phyloP scores from a whole-genome alignment of 2,888 invertebrate species.

The Plebejus anna region DNA sequence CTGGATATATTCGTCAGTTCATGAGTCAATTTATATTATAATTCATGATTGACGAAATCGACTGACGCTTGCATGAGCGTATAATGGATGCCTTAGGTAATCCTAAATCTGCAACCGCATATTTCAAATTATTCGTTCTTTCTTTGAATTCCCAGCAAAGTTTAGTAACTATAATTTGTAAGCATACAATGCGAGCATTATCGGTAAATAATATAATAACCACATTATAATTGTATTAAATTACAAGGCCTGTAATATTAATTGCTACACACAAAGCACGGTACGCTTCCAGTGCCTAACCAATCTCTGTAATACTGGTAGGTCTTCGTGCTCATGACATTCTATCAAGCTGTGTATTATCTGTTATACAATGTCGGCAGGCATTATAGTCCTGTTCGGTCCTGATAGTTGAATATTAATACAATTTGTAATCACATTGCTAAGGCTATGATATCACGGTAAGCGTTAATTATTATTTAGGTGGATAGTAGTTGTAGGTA shows the following conservation, averaged over 20 bases:
- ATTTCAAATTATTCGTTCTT: neutral
- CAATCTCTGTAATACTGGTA: slow-evolving; percentile 8
- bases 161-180: neutral
- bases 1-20: too few species aligned
- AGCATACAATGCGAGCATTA: neutral
- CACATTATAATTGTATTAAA: neutral
- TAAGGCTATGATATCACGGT: neutral
- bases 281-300: neutral
- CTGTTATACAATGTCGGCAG: slow-evolving; percentile 4
- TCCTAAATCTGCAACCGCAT: neutral
- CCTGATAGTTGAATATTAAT: slow-evolving; percentile 22
- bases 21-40: too few species aligned
- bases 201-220: neutral
- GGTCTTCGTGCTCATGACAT: slow-evolving; percentile 18
- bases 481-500: neutral
- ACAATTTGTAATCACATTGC: slow-evolving; percentile 12
- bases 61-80: too few species aligned
- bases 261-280: slow-evolving; percentile 15
- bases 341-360: slow-evolving; percentile 15
- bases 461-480: neutral
- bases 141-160: neutral
- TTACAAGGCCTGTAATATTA: slow-evolving; percentile 9
- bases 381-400: neutral
- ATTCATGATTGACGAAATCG: too few species aligned
- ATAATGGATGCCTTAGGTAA: too few species aligned